Evolutionary conservation across 1,140 invertebrate species (phyloP), one percentile per base, ranked within the genome.

Genomic region (Pantala flavescens): DNA sequence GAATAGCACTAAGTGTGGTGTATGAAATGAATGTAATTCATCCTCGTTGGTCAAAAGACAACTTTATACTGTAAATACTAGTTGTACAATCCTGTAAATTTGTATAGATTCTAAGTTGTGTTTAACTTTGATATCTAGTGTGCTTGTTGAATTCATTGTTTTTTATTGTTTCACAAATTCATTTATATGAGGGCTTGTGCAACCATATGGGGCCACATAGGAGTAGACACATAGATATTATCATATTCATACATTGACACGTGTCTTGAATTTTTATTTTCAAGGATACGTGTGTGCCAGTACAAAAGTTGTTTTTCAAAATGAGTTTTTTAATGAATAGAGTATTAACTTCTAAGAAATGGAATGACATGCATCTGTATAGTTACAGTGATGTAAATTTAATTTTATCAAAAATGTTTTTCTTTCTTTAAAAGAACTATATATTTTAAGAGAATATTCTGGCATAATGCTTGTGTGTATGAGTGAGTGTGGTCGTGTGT

Each of bases 381-480:
- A 63, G 49, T 63, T 63, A 63, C 12, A 7, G 49, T 63, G n/a
- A n/a, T n/a, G 49, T 63, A 63, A 16, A 63, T 63, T 63, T 63
- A 5, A 63, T 63, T 63, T 63, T 19, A 63, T 63, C 49, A 5
- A 63, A 63, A 63, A 63, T 63, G 49, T 63, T 3, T 63, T 63
- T 3, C 49, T 63, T 63, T 63, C 49, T 63, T 63, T 19, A 63
- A 63, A 63, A 63, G n/a, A 63, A 63, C 49, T 63, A 63, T 63
- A 63, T 63, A 63, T 63, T 63, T 63, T 63, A 63, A 63, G 49
- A 63, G 49, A 63, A 63, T 63, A 63, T 63, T 63, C 49, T 63
- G 49, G 49, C 49, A 63, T 63, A 21, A 63, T 63, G 49, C 49
- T 63, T 63, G 49, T 63, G 49, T 63, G 49, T 63, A 21, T 14